Percentiles rank a stretch among this genome's conserved stretches.
Evolutionary conservation across 2,113 vertebrate genomes (phyloP).

Genomic region (Etia nguti): DNA sequence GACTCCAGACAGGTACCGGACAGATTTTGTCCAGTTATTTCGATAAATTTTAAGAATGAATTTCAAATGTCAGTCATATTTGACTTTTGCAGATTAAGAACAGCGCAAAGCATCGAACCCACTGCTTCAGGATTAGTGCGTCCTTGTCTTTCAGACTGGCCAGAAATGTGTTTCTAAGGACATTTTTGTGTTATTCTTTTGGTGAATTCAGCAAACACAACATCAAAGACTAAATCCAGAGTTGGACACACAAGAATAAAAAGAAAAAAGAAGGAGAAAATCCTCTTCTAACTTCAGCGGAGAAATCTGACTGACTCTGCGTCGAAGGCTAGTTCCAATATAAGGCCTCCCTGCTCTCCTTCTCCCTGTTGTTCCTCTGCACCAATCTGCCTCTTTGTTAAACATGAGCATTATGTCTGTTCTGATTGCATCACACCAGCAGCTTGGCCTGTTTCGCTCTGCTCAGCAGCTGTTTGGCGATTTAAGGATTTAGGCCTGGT

Average conservation of each 20-base stretch:
- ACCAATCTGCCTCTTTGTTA: conserved; percentile 51
- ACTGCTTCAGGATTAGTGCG: not conserved
- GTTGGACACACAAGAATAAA: not conserved
- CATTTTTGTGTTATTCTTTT: not conserved
- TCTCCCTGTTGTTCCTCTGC: conserved; percentile 14
- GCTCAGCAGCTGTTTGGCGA: conserved; percentile 57
- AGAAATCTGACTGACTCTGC: not conserved
- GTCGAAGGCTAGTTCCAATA: not conserved
- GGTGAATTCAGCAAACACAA: not conserved
- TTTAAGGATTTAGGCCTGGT: conserved; percentile 63
- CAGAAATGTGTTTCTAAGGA: not conserved
- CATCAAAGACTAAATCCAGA: not conserved
- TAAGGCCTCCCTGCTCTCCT: not conserved
- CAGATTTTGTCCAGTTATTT: not conserved
- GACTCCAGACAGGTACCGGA: not conserved
- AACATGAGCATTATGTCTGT: conserved; percentile 55
- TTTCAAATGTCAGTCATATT: not conserved
- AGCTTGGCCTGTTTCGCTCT: conserved; percentile 16
- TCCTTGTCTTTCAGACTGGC: not conserved
- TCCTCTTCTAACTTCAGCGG: not conserved
- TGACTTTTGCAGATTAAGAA: not conserved
- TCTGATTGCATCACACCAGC: conserved; percentile 52
- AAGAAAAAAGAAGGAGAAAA: not conserved
- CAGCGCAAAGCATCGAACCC: not conserved
- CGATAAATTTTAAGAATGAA: not conserved